Evolutionary conservation across 2,888 invertebrate species (phyloP).

Genomic region (Allophyes oxyacanthae): DNA sequence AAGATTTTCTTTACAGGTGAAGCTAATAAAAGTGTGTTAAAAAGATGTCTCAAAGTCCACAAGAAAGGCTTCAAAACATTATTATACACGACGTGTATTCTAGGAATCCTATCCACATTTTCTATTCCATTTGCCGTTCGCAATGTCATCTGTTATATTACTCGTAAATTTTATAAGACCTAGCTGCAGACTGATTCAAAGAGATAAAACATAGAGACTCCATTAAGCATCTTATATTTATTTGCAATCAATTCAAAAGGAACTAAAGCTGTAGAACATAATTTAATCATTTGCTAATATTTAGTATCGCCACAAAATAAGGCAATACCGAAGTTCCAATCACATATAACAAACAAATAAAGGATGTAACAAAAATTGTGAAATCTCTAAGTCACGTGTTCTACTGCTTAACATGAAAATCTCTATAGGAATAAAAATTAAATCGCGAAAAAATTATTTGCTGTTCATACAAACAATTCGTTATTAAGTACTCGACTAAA

Average conservation of each 20-base stretch:
- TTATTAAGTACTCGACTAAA: no score
- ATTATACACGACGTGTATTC: background rate
- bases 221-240: slow-evolving; percentile 13
- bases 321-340: background rate
- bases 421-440: no score
- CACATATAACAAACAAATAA: no score
- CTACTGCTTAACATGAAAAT: no score
- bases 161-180: no score
- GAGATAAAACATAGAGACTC: slow-evolving; percentile 6
- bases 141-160: background rate
- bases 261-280: slow-evolving; percentile 11
- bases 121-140: background rate
- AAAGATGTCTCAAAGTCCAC: no score
- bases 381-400: no score
- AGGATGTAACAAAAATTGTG: no score
- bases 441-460: no score
- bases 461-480: no score
- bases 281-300: slow-evolving; percentile 14
- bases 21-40: no score
- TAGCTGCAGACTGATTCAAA: background rate
- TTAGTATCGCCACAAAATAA: background rate
- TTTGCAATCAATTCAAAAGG: slow-evolving; percentile 6
- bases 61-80: background rate
- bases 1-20: no score
- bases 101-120: background rate